Conservation (phyloP, 2,888 invertebrate genomes). For the Abscondita cerata region DNA sequence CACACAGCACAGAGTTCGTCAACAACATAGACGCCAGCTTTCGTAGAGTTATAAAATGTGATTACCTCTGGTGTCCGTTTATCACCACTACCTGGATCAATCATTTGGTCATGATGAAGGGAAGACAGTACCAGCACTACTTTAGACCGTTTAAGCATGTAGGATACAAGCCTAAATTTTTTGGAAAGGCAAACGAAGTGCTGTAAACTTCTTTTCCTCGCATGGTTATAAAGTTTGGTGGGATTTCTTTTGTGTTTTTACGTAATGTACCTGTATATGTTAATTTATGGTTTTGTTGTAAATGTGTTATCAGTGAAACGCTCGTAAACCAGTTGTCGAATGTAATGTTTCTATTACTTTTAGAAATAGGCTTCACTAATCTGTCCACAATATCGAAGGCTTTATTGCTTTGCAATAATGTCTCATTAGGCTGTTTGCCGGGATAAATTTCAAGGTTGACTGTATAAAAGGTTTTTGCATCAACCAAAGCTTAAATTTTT, state of each 20-base stretch:
- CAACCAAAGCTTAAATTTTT: no score
- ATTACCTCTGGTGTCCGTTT: background rate
- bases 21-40: background rate
- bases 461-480: no score
- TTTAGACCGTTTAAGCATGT: background rate
- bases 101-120: background rate
- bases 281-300: background rate
- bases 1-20: background rate
- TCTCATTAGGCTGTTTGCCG: no score
- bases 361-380: no score
- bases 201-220: no score
- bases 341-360: background rate
- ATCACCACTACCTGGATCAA: background rate
- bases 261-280: background rate
- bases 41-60: background rate
- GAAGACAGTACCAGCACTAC: background rate
- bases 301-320: background rate
- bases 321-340: background rate
- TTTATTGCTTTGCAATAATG: no score
- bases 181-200: background rate
- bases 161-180: background rate
- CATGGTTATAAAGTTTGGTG: background rate
- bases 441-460: no score
- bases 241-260: background rate
- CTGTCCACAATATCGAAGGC: no score